Conservation (phyloP, 2,797 vertebrate species). For the Macroramphosus scolopax region DNA sequence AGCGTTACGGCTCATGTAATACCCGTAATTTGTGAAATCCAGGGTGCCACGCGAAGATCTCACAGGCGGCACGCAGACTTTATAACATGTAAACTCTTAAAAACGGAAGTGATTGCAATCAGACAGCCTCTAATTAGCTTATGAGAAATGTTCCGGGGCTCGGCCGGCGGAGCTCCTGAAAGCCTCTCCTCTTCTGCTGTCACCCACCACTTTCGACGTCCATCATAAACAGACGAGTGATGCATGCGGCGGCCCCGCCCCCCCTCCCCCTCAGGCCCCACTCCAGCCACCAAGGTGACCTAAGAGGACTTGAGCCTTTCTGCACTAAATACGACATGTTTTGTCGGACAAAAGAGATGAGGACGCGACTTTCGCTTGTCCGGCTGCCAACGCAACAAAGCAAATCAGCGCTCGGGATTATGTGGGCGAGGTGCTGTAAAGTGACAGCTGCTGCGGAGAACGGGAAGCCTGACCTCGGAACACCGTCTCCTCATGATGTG, state of each 20-base stretch:
- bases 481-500: too few relatives aligned
- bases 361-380: too few relatives aligned
- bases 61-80: slow-evolving; percentile 14
- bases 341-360: slow-evolving; percentile 16
- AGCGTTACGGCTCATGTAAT: slow-evolving; percentile 36
- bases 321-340: slow-evolving; percentile 10
- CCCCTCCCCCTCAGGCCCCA: slow-evolving; percentile 9
- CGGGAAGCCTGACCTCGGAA: slow-evolving; percentile 7
- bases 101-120: slow-evolving; percentile 74
- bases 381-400: too few relatives aligned
- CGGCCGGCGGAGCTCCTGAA: slow-evolving; percentile 34
- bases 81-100: slow-evolving; percentile 22
- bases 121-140: slow-evolving; percentile 64
- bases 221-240: slow-evolving; percentile 29
- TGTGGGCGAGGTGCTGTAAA: too few relatives aligned
- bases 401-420: too few relatives aligned
- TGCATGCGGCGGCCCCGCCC: slow-evolving; percentile 20
- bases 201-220: slow-evolving; percentile 33
- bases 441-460: too few relatives aligned
- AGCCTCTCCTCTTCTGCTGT: slow-evolving; percentile 37
- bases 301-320: slow-evolving; percentile 23
- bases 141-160: slow-evolving; percentile 56
- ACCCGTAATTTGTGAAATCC: slow-evolving; percentile 51
- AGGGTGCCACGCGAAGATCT: slow-evolving; percentile 17
- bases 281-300: slow-evolving; percentile 58